Percentiles rank a stretch among this genome's conserved stretches.
phyloP scores from a whole-genome alignment of 2,113 vertebrate species.

The Eptesicus fuscus region DNA sequence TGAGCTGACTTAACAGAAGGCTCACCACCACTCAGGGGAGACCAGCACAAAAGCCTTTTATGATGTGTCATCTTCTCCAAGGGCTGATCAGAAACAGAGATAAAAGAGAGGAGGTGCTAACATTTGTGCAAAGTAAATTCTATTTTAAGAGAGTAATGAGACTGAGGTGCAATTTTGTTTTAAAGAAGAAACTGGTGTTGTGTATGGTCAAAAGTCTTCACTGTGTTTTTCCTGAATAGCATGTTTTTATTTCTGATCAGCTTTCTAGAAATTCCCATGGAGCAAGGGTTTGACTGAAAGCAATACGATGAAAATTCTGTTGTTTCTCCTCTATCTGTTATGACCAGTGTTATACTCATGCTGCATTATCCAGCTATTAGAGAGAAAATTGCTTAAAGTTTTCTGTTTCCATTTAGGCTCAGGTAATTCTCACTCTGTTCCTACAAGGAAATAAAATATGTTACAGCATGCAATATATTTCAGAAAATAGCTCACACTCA shows the following conservation, averaged over 20 bases:
- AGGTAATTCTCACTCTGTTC: constrained; percentile 39
- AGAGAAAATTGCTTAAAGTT: constrained; percentile 41
- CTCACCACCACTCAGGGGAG: neutral
- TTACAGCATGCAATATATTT: constrained; percentile 7
- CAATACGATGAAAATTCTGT: constrained; percentile 43
- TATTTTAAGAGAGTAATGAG: constrained; percentile 44
- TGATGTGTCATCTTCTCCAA: neutral
- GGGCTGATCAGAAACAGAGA: constrained; percentile 58
- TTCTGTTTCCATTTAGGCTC: constrained; percentile 40
- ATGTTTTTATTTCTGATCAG: constrained; percentile 45
- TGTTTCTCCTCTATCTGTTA: constrained; percentile 20
- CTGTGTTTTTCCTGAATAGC: constrained; percentile 22
- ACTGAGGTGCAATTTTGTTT: neutral
- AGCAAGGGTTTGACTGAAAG: constrained; percentile 30
- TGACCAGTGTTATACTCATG: neutral
- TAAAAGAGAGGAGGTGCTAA: neutral
- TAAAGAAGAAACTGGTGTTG: neutral
- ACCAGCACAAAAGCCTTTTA: constrained; percentile 22
- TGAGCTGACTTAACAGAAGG: constrained; percentile 47
- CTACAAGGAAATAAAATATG: neutral
- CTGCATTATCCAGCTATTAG: constrained; percentile 3
- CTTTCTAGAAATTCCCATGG: constrained; percentile 42
- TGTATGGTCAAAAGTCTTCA: constrained; percentile 29
- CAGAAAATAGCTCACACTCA: constrained; percentile 30
- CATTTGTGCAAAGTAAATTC: neutral